Conservation (phyloP, 64 coral and sea anemone genomes). For the Trachythela sp. region DNA sequence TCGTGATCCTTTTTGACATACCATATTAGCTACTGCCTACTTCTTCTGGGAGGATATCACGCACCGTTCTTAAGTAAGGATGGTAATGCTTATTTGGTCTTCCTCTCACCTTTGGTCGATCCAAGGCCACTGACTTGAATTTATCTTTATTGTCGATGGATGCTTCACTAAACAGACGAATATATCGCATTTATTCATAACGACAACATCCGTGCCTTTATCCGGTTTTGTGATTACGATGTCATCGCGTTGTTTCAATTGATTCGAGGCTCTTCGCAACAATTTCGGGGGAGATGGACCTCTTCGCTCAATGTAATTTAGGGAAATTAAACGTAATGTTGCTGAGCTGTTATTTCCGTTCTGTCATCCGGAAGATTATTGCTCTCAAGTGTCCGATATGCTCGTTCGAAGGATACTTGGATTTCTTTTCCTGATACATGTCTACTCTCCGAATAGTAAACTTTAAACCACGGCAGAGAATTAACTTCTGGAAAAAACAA, state of each 20-base stretch:
- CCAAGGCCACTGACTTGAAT: too few relatives aligned
- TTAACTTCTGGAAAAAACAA: neutral
- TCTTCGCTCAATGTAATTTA: neutral
- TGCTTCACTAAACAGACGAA: neutral
- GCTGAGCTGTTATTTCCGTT: neutral
- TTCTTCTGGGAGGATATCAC: neutral
- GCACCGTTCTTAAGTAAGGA: neutral
- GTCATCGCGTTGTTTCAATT: neutral
- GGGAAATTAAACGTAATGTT: neutral
- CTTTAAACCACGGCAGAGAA: neutral
- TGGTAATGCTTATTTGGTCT: neutral
- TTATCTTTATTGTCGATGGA: neutral
- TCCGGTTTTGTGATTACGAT: neutral
- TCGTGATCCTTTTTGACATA: neutral
- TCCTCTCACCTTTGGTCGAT: neutral
- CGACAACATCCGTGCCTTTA: neutral
- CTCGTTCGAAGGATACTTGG: neutral
- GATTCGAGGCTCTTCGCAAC: neutral
- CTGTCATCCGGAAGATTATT: neutral
- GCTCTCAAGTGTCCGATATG: neutral
- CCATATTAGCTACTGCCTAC: neutral
- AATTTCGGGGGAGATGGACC: neutral
- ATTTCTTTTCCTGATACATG: neutral
- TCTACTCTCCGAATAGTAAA: neutral
- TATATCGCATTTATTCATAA: neutral